A percentile compares a stretch with the other conserved stretches of the same genome.
phyloP scores from a whole-genome alignment of 2,797 vertebrate species.

The Scomberomorus guttatus region DNA sequence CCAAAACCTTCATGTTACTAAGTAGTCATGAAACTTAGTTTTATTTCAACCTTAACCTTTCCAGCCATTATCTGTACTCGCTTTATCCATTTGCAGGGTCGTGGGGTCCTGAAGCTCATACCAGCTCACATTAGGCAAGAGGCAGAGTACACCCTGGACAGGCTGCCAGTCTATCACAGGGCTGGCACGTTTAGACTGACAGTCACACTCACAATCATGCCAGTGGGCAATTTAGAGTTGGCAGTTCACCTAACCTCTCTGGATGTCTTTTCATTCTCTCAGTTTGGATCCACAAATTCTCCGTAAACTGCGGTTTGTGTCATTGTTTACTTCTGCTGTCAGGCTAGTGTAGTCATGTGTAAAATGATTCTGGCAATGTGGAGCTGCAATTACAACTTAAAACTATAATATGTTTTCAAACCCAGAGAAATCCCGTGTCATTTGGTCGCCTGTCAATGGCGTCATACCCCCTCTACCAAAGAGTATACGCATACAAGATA shows the following conservation, averaged over 20 bases:
- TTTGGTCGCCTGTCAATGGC: too few relatives aligned
- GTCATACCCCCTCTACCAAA: too few relatives aligned
- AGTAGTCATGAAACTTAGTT: not conserved
- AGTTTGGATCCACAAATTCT: not conserved
- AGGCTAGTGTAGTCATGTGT: too few relatives aligned
- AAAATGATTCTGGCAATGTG: not conserved
- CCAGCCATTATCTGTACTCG: not conserved
- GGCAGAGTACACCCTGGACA: not conserved
- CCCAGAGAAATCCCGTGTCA: too few relatives aligned
- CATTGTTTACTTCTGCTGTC: not conserved
- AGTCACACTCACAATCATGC: not conserved
- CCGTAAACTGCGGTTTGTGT: not conserved
- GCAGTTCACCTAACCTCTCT: not conserved
- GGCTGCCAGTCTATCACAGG: not conserved
- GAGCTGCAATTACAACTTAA: not conserved
- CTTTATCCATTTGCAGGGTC: not conserved
- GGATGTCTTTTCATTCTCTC: slow-evolving; percentile 1
- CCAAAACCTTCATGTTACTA: not conserved
- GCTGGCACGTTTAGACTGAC: not conserved
- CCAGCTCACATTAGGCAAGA: not conserved
- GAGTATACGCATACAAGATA: too few relatives aligned
- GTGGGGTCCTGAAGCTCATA: not conserved
- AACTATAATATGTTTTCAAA: too few relatives aligned
- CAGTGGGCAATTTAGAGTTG: too few relatives aligned
- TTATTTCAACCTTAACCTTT: too few relatives aligned